Conservation (phyloP, 37 sponge, comb jelly and placozoan genomes). For the Spongilla lacustris region DNA sequence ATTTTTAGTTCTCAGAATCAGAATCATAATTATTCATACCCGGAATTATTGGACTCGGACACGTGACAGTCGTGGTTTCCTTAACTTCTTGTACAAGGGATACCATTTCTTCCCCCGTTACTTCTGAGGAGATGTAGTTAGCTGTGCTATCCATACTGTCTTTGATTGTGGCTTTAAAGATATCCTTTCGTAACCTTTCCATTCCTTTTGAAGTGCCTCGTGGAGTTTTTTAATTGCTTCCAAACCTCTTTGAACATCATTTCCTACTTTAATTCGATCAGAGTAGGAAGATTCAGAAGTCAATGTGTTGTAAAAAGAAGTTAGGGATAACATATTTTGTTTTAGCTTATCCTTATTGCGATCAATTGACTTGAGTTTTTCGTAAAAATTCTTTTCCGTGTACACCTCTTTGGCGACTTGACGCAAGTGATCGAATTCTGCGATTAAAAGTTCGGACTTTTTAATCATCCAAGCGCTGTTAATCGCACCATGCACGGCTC, state of each 20-base stretch:
- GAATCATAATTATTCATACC: no score
- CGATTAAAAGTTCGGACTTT: background rate
- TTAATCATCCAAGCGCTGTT: background rate
- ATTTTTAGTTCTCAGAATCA: no score
- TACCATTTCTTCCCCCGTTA: no score
- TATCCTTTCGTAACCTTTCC: background rate
- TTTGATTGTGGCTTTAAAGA: background rate
- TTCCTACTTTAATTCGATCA: background rate
- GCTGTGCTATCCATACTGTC: no score
- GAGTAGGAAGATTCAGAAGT: background rate
- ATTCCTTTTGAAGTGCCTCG: background rate
- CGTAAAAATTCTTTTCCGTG: background rate
- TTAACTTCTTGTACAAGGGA: no score
- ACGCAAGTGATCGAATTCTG: background rate
- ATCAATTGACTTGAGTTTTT: background rate
- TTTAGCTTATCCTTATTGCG: background rate
- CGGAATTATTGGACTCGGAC: no score
- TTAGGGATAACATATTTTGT: background rate
- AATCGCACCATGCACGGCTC: background rate
- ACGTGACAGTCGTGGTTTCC: no score
- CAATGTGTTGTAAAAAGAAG: background rate
- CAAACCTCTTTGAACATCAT: background rate
- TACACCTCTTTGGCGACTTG: background rate
- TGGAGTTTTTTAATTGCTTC: background rate
- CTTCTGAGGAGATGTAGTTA: no score